Base-by-base conservation (phyloP, 2,113 vertebrate species). In the Geococcyx californianus region DNA sequence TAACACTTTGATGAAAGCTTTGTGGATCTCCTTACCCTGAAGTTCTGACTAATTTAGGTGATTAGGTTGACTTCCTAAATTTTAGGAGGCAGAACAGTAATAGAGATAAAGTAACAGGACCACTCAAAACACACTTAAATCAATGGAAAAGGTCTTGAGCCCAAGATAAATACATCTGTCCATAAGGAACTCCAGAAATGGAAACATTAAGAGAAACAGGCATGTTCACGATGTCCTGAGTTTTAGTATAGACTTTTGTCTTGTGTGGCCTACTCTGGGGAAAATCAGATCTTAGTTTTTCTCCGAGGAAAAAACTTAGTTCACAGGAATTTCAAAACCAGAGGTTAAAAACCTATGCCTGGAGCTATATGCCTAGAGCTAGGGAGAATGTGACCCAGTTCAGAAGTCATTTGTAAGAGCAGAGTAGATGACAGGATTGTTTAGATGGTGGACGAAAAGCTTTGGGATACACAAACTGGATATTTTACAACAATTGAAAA, bases 31-130 rank as follows among this genome's bases (percentile, higher is more conserved):
- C 83, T 62, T 80, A 42, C 12, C 21, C 42, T 84, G 36, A 91
- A 93, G 51, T 79, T 94, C 59, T 89, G 60, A 84, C 44, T 82
- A n/a, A 79, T 72, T 95, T 83, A 92, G 58, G 24, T 86, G 28
- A 83, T 79, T 60, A 86, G 64, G 36, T 59, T 34, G 76, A 55
- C 38, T 38, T n/a, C n/a, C 9, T 64, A 62, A 68, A 67, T 60
- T 67, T 56, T 86, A 79, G 58, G 45, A 93, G 45, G 40, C 36
- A 86, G 59, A 96, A 72, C 0, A 5, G n/a, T 74, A 83, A 80
- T 1, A 82, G 92, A 92, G 40, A 80, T 1, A 82, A 93, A 92
- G 40, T 36, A 89, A 68, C 33, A 84, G 74, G 31, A 91, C 18
- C 18, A 63, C 69, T 91, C 73, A 89, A 60, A 92, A 33, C n/a